Evolutionary conservation across 2,797 vertebrate species (phyloP), one percentile per base, ranked within the genome.

Genomic region (Tarsius wallacei): DNA sequence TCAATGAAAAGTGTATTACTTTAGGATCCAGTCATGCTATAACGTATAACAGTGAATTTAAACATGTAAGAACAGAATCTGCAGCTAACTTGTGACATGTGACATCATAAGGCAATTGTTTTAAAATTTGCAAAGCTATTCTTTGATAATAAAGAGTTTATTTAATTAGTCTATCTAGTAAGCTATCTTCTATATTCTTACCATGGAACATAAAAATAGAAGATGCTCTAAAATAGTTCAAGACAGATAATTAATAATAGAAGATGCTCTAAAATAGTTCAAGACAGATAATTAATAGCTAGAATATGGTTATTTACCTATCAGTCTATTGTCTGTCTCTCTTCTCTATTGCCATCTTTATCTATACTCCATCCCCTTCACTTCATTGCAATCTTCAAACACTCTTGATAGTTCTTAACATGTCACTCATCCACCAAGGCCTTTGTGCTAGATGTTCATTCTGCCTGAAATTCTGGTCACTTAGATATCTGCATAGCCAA

Each of bases 41-140:
- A 93, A 70, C 13, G 47, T 74, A 21, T 57, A 84, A 83, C 13
- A 42, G 26, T 47, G 26, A 93, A 63, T 71, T 96, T 93, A 81
- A 87, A 59, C 13, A 80, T 15, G 21, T 24, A 74, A n/a, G 15
- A 55, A 53, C 11, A 83, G 12, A 11, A n/a, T 49, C 51, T 82
- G 10, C 24, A 28, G 0, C 26, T 42, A 57, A 73, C 55, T 19
- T 49, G 28, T 36, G 16, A 42, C 57, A 93, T 36, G 7, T 22
- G 33, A 26, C 42, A 68, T 15, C 4, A 11, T 55, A 13, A 55
- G 1, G 26, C 33, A 31, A 73, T 78, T 63, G 83, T 63, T 63
- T 49, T 63, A 24, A 26, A 55, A 77, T 53, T 88, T 97, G 16
- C 59, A 93, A 95, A 96, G 28, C 0, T 28, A 57, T 53, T 76